Percentiles rank a stretch among this genome's conserved stretches.
These are phyloP conservation scores for Pangasius larnaudii DNA, from an alignment of 2,797 vertebrate species.

Conservation along the genomic window DNA sequence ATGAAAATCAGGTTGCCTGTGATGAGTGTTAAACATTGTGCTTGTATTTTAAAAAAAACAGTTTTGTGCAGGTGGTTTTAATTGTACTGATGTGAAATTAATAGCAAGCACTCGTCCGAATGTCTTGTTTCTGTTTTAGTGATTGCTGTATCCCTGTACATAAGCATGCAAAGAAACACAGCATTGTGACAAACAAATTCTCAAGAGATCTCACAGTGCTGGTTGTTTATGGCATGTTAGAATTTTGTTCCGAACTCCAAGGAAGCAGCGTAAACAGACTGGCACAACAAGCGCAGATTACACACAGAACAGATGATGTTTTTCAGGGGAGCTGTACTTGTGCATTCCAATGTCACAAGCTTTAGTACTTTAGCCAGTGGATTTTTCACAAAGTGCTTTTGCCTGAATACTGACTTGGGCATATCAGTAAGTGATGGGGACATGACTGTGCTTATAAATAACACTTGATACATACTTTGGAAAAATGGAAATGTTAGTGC, in stretches of 20 bases:
- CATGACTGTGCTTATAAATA: not conserved
- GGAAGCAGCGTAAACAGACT: constrained; percentile 71
- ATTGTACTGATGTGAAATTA: not conserved
- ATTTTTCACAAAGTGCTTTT: not conserved
- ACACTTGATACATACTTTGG: not conserved
- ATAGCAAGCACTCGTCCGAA: not conserved
- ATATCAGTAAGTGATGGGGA: too few species aligned
- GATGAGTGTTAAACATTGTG: not conserved
- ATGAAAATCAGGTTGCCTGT: constrained; percentile 7
- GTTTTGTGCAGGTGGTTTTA: not conserved
- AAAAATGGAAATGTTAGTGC: not conserved
- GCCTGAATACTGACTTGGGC: not conserved
- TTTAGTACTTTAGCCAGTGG: constrained; percentile 57
- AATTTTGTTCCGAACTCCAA: constrained; percentile 20
- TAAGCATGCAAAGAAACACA: not conserved
- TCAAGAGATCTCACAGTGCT: not conserved
- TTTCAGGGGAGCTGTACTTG: constrained; percentile 60
- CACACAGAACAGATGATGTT: constrained; percentile 69
- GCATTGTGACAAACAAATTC: not conserved
- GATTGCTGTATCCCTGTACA: not conserved
- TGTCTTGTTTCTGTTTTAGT: not conserved
- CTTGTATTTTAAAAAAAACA: not conserved
- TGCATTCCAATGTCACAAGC: constrained; percentile 68
- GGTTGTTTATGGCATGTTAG: constrained; percentile 44
- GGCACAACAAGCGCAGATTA: constrained; percentile 68